These are phyloP conservation scores for Tinea pellionella DNA, from an alignment of 2,888 invertebrate species.

Conservation along the genomic window DNA sequence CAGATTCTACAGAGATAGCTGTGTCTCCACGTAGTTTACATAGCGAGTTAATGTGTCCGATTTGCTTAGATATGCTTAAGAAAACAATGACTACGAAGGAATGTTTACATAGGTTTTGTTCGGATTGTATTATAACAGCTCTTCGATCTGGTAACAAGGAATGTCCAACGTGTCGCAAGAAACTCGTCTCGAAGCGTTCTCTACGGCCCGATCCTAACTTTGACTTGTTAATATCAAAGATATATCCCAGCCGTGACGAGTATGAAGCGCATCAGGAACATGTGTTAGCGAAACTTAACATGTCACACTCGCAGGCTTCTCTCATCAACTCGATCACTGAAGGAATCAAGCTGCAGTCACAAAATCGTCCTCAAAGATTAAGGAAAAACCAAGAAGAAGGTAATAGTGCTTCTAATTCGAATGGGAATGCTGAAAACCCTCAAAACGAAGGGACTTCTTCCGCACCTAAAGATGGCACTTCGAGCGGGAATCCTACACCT, in stretches of 20 bases:
- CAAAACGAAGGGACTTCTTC: slow-evolving; percentile 45
- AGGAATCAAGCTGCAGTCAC: slow-evolving; percentile 90
- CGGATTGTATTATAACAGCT: slow-evolving; percentile 98
- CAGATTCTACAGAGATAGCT: slow-evolving; percentile 94
- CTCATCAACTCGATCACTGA: slow-evolving; percentile 94
- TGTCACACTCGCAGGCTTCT: slow-evolving; percentile 92
- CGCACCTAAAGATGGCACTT: slow-evolving; percentile 38
- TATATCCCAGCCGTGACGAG: slow-evolving; percentile 96
- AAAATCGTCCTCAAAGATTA: slow-evolving; percentile 85
- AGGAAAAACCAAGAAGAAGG: slow-evolving; percentile 76
- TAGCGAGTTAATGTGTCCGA: slow-evolving; percentile 98
- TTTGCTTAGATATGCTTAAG: slow-evolving; percentile 98
- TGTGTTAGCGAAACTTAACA: slow-evolving; percentile 91
- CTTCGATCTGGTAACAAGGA: slow-evolving; percentile 98
- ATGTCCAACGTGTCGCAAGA: slow-evolving; percentile 98
- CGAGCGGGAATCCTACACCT: slow-evolving; percentile 34
- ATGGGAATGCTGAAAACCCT: slow-evolving; percentile 45
- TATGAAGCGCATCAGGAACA: slow-evolving; percentile 94
- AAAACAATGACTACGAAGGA: slow-evolving; percentile 99
- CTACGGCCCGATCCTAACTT: slow-evolving; percentile 97
- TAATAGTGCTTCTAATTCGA: slow-evolving; percentile 40
- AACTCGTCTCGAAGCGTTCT: slow-evolving; percentile 96
- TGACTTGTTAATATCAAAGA: slow-evolving; percentile 95
- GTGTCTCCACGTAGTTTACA: slow-evolving; percentile 94
- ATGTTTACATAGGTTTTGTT: slow-evolving; percentile 98